Conservation (phyloP, 1,140 invertebrate species). For the Euwallacea similis region DNA sequence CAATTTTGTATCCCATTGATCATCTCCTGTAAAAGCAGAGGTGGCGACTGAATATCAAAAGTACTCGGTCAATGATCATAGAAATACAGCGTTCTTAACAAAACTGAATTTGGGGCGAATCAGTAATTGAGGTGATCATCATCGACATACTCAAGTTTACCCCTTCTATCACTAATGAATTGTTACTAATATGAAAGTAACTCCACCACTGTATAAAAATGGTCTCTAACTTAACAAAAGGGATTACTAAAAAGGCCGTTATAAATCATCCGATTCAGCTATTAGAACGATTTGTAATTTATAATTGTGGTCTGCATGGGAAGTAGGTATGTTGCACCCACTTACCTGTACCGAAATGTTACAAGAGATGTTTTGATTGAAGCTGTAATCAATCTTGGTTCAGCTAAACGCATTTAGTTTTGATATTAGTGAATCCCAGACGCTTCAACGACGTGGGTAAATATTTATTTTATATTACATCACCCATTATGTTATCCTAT, state of each 20-base stretch:
- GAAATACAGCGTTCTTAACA: too few relatives aligned
- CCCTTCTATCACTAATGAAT: too few relatives aligned
- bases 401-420: too few relatives aligned
- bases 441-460: too few relatives aligned
- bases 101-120: background rate
- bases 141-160: too few relatives aligned
- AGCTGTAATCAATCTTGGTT: constrained; percentile 26
- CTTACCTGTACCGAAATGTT: constrained; percentile 13
- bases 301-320: constrained; percentile 27
- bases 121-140: background rate
- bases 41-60: background rate
- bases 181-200: background rate
- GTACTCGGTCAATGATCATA: too few relatives aligned
- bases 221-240: constrained; percentile 6
- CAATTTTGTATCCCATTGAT: constrained; percentile 19
- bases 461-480: too few relatives aligned
- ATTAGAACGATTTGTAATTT: constrained; percentile 36
- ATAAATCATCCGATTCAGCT: constrained; percentile 27
- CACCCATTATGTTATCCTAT: too few relatives aligned
- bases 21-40: constrained; percentile 14
- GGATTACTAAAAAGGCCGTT: constrained; percentile 14
- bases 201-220: constrained; percentile 1
- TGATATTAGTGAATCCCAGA: too few relatives aligned
- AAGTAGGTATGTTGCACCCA: constrained; percentile 28
- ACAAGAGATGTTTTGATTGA: constrained; percentile 36